A percentile compares a stretch with the other conserved stretches of the same genome.
Evolutionary conservation across 1,140 invertebrate genomes (phyloP).

Genomic region (Bombus confusus): DNA sequence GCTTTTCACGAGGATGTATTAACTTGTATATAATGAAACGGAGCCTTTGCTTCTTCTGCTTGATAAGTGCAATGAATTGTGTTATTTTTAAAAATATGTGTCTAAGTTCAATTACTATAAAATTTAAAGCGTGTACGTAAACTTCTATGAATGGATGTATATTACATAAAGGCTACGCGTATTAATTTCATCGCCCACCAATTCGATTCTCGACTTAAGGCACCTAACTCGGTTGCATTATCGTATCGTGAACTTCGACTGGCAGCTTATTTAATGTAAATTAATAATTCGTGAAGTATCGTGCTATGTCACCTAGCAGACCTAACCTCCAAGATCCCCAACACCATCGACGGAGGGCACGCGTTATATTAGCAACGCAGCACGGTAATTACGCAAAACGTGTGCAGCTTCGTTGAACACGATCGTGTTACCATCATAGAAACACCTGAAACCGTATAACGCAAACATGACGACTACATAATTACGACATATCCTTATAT

Average conservation of each 20-base stretch:
- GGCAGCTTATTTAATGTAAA: not conserved
- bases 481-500: slow-evolving; percentile 41
- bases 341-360: not conserved
- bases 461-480: slow-evolving; percentile 50
- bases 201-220: not conserved
- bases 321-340: not conserved
- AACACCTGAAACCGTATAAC: slow-evolving; percentile 36
- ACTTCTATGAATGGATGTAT: not conserved
- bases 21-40: no score
- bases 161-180: not conserved
- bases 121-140: not conserved
- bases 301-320: not conserved
- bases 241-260: not conserved
- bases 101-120: not conserved
- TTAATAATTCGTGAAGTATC: slow-evolving; percentile 13
- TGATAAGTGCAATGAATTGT: no score
- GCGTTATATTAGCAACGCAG: not conserved
- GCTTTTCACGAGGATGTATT: no score
- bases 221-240: not conserved
- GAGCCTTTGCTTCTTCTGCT: no score
- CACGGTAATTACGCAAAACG: slow-evolving; percentile 33
- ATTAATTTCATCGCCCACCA: not conserved
- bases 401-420: slow-evolving; percentile 22
- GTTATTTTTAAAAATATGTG: no score
- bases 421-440: slow-evolving; percentile 40